Conservation (phyloP, 2,797 vertebrate genomes). For the Galaxias olidus region DNA sequence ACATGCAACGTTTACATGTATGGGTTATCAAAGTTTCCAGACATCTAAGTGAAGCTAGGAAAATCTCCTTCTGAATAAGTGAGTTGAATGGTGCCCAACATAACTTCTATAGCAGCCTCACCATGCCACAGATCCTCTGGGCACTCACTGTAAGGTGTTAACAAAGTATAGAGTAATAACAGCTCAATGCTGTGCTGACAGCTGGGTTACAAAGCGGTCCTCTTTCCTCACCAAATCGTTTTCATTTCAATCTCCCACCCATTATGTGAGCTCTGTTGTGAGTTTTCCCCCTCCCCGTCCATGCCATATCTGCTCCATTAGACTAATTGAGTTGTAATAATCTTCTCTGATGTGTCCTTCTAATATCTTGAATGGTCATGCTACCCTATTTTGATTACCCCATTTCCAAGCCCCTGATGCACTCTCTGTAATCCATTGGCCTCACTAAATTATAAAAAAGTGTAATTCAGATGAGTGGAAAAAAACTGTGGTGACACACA, state of each 20-base stretch:
- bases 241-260: conserved; percentile 63
- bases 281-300: conserved; percentile 51
- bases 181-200: conserved; percentile 57
- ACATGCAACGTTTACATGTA: no score
- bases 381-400: conserved; percentile 81
- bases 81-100: no score
- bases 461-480: conserved; percentile 73
- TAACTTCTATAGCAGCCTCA: no score
- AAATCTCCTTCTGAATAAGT: no score
- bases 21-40: no score
- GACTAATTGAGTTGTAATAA: conserved; percentile 83
- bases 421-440: conserved; percentile 68
- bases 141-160: conserved; percentile 10
- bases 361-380: conserved; percentile 77
- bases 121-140: neutral
- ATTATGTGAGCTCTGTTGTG: conserved; percentile 15
- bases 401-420: conserved; percentile 66
- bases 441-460: conserved; percentile 64
- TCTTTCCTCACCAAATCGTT: conserved; percentile 56
- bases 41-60: no score
- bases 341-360: conserved; percentile 77
- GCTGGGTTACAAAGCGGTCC: conserved; percentile 46
- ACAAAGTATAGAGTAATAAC: conserved; percentile 41
- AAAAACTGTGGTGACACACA: conserved; percentile 58
- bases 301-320: conserved; percentile 77